Evolutionary conservation across 2,888 invertebrate genomes (phyloP).

Genomic region (Agriotes lineatus): DNA sequence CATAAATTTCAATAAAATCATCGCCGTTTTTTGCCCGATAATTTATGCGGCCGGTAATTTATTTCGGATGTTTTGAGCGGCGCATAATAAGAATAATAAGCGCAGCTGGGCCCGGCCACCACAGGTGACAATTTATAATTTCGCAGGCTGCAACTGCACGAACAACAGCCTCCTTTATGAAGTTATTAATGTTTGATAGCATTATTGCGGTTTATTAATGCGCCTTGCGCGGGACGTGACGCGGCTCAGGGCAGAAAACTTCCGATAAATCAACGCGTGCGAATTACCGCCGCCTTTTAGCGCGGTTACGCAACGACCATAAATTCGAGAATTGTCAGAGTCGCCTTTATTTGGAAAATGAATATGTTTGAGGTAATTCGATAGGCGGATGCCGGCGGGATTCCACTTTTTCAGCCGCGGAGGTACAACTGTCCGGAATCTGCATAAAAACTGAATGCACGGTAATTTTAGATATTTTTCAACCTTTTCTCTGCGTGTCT

Average conservation of each 20-base stretch:
- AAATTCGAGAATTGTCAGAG: conserved; percentile 17
- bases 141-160: conserved; percentile 53
- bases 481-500: no score
- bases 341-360: conserved; percentile 12
- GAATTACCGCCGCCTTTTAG: conserved; percentile 34
- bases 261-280: conserved; percentile 37
- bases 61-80: conserved; percentile 49
- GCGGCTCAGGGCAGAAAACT: conserved; percentile 24
- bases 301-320: conserved; percentile 1
- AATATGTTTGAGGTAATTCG: conserved; percentile 6
- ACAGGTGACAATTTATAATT: conserved; percentile 59
- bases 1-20: conserved; percentile 53
- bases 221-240: conserved; percentile 26
- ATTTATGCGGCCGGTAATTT: conserved; percentile 50
- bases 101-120: conserved; percentile 56
- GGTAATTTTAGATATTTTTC: no score
- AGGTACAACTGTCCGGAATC: no score
- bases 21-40: conserved; percentile 46
- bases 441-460: no score
- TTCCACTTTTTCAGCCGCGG: background rate
- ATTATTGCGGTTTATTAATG: conserved; percentile 56
- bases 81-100: conserved; percentile 48
- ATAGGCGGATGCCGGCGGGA: background rate
- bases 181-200: conserved; percentile 57
- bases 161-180: conserved; percentile 51